phyloP scores from a whole-genome alignment of 92 coral and sea anemone genomes.

The Phymanthus crucifer region DNA sequence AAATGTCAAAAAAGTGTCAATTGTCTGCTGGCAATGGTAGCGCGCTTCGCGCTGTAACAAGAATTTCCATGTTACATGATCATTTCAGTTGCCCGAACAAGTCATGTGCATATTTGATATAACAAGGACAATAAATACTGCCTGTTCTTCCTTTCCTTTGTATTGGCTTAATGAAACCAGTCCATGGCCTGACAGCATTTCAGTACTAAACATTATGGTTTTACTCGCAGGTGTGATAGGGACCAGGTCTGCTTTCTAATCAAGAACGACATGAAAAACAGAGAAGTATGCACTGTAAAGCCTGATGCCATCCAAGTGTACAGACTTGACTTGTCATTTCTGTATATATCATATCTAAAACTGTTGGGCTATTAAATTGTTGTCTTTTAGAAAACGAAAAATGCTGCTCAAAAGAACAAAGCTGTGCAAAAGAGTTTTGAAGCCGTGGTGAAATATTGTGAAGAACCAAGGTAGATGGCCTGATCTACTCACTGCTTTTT shows the following conservation, averaged over 20 bases:
- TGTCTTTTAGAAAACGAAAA: conserved; percentile 44
- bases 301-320: background rate
- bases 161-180: background rate
- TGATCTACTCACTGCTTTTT: background rate
- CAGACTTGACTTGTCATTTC: background rate
- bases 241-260: conserved; percentile 84
- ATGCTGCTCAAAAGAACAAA: conserved; percentile 55
- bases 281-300: conserved; percentile 43
- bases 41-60: too few species aligned
- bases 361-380: background rate
- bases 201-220: background rate
- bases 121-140: background rate
- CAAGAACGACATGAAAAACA: conserved; percentile 67
- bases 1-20: too few species aligned
- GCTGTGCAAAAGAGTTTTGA: conserved; percentile 77
- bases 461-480: conserved; percentile 67
- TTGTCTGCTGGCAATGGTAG: too few species aligned
- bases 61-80: too few species aligned
- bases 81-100: too few species aligned
- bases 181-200: background rate
- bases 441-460: conserved; percentile 87
- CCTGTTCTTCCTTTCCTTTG: too few species aligned
- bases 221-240: conserved; percentile 67
- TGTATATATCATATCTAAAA: background rate
- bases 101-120: too few species aligned